Percentiles rank a stretch among this genome's conserved stretches.
Conservation (phyloP, 2,113 vertebrate genomes). For the Eidolon helvum region DNA sequence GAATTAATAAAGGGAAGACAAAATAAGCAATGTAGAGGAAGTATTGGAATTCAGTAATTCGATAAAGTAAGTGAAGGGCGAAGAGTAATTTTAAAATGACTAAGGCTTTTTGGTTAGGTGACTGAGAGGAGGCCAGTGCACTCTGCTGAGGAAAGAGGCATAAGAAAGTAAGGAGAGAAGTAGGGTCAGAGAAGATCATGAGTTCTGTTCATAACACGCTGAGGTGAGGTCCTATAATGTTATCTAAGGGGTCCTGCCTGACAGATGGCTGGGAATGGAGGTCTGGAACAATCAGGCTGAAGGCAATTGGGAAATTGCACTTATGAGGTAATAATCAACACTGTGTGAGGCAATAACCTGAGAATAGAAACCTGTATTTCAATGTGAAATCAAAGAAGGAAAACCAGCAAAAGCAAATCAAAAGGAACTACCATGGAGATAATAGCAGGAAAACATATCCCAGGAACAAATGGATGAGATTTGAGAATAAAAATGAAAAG, state of each 20-base stretch:
- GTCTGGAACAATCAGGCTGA: background rate
- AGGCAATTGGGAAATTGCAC: background rate
- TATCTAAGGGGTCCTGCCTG: background rate
- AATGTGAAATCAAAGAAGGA: background rate
- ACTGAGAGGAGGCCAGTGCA: background rate
- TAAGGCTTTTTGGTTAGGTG: background rate
- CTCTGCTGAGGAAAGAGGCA: background rate
- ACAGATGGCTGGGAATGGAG: background rate
- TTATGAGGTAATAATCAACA: background rate
- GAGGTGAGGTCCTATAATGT: accelerated
- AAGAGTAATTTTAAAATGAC: background rate
- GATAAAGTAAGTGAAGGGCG: background rate
- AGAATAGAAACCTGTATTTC: background rate
- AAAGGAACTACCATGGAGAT: background rate
- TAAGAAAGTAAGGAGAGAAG: background rate
- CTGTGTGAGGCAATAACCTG: background rate
- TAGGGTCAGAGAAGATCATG: accelerated
- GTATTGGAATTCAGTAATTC: no score
- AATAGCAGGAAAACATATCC: background rate
- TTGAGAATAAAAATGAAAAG: background rate
- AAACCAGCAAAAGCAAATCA: background rate
- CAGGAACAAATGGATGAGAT: background rate
- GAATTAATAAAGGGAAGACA: background rate
- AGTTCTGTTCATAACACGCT: accelerated
- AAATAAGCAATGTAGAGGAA: accelerated